phyloP scores from a whole-genome alignment of 1,140 invertebrate genomes.

The Elysia chlorotica region DNA sequence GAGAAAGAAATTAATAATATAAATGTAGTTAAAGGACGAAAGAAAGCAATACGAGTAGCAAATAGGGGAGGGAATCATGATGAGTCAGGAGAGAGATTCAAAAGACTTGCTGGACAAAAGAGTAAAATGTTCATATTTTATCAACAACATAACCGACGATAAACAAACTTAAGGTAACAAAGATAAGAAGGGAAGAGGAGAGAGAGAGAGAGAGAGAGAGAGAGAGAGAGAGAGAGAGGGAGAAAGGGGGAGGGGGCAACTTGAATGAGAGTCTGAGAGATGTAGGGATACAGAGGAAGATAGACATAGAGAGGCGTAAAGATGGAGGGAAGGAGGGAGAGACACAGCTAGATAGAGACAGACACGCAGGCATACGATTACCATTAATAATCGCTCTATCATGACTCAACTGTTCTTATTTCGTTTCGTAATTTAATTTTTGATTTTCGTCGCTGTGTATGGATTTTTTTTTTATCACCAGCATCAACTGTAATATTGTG shows the following conservation, averaged over 20 bases:
- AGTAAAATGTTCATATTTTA: background rate
- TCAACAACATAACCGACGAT: background rate
- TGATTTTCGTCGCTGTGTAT: too few relatives aligned
- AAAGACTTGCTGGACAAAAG: background rate
- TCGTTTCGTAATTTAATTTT: too few relatives aligned
- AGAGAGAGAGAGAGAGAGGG: background rate
- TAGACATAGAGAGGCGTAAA: background rate
- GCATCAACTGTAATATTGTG: too few relatives aligned
- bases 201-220: conserved; percentile 3
- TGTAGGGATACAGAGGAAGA: background rate
- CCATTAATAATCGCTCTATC: too few relatives aligned
- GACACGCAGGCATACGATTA: background rate
- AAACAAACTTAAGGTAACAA: background rate
- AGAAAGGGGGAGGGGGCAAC: background rate
- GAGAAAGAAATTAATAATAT: background rate
- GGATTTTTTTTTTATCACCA: too few relatives aligned
- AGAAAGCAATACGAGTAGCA: background rate
- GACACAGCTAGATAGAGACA: background rate
- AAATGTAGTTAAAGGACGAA: background rate
- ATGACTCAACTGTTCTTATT: too few relatives aligned
- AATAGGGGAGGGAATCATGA: background rate
- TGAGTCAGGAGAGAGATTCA: background rate
- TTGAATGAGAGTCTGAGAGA: background rate
- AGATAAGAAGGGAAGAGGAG: background rate
- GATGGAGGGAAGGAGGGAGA: background rate